Conservation (phyloP, 2,113 vertebrate genomes). For the Numenius arquata region DNA sequence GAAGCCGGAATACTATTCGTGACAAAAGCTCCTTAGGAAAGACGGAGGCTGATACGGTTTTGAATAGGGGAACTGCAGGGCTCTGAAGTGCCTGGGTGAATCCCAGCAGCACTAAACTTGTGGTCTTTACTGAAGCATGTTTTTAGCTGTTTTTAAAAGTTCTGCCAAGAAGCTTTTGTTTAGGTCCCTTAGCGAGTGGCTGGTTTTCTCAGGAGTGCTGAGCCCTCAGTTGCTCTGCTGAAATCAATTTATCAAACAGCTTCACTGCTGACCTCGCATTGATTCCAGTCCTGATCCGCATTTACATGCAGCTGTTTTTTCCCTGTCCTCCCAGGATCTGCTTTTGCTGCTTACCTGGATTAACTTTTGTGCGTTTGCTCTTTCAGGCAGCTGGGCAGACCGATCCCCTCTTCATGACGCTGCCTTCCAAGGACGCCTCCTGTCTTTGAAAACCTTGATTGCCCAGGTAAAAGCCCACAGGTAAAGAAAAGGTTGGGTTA, state of each 20-base stretch:
- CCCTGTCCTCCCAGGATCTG: neutral
- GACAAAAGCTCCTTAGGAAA: neutral
- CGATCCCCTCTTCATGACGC: slow-evolving; percentile 91
- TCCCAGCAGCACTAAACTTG: neutral
- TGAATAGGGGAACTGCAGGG: neutral
- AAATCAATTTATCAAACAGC: neutral
- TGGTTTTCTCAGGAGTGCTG: neutral
- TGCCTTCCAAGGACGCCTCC: slow-evolving; percentile 88
- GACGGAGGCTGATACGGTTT: accelerated
- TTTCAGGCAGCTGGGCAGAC: slow-evolving; percentile 87
- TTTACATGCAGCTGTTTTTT: neutral
- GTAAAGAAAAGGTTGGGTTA: neutral
- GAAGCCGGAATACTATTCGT: neutral
- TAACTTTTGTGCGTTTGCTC: neutral
- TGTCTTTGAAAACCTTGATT: slow-evolving; percentile 84
- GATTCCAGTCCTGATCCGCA: neutral
- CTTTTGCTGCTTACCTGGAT: neutral
- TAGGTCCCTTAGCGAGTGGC: neutral
- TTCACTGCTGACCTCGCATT: accelerated
- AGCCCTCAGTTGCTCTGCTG: neutral
- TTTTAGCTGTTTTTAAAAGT: neutral
- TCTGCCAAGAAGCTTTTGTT: neutral
- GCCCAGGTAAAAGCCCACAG: slow-evolving; percentile 78
- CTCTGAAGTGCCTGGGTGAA: neutral
- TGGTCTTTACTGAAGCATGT: neutral